Conservation (phyloP, 2,113 vertebrate genomes). For the Alectura lathami region DNA sequence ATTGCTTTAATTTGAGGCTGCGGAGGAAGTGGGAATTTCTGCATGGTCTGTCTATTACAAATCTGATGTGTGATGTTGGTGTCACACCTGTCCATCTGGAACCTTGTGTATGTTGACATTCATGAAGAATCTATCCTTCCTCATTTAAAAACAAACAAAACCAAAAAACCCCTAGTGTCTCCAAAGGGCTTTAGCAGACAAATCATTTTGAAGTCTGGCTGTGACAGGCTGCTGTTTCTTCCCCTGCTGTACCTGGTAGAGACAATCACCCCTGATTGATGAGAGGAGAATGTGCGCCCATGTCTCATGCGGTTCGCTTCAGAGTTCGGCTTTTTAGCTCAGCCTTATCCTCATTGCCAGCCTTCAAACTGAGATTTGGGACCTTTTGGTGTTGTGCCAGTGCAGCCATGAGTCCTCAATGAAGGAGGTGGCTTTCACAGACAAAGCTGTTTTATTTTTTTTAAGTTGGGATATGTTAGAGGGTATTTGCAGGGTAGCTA, state of each 20-base stretch:
- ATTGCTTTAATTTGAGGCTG: neutral
- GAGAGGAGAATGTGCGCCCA: neutral
- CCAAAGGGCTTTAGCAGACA: neutral
- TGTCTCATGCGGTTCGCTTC: neutral
- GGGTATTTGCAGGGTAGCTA: neutral
- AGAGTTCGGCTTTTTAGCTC: neutral
- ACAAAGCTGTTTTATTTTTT: neutral
- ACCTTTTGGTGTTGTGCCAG: neutral
- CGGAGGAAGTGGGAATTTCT: neutral
- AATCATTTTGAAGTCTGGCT: neutral
- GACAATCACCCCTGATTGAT: neutral
- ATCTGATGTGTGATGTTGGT: neutral
- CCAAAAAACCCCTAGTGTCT: neutral
- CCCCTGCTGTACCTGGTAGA: neutral
- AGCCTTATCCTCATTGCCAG: neutral
- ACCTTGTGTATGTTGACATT: neutral
- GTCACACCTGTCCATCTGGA: neutral
- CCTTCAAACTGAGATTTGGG: neutral
- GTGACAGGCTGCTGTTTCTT: neutral
- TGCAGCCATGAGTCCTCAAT: neutral
- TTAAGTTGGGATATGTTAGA: neutral
- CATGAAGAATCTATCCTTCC: neutral
- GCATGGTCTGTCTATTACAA: neutral
- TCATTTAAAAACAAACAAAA: neutral
- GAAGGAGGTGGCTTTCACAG: neutral